Conservation (phyloP, 2,797 vertebrate genomes). For the Megaceryle alcyon region DNA sequence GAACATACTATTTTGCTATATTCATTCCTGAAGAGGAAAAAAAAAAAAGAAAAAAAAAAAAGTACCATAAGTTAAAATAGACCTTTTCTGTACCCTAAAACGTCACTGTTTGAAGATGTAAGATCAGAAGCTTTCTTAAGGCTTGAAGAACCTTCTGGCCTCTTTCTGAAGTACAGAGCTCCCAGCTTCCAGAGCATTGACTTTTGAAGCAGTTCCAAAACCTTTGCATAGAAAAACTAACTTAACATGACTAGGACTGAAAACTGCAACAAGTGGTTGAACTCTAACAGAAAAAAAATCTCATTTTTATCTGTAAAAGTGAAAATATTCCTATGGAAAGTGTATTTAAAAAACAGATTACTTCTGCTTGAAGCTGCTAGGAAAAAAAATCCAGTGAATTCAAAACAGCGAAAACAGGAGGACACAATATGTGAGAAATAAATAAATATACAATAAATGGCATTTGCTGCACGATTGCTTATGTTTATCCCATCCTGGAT, state of each 20-base stretch:
- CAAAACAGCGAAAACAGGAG: neutral
- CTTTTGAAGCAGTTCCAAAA: neutral
- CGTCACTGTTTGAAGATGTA: neutral
- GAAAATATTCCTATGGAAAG: neutral
- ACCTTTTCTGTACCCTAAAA: neutral
- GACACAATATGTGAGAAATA: neutral
- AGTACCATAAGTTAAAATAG: neutral
- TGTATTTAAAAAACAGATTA: neutral
- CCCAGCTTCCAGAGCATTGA: neutral
- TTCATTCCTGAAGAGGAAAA: neutral
- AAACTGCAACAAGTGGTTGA: neutral
- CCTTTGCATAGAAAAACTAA: neutral
- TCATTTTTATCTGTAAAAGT: neutral
- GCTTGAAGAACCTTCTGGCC: constrained; percentile 14
- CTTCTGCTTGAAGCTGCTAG: neutral
- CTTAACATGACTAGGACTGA: neutral
- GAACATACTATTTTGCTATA: neutral
- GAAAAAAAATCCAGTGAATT: neutral
- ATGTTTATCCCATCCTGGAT: neutral
- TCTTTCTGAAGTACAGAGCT: neutral
- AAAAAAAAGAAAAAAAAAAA: neutral
- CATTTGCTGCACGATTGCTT: neutral
- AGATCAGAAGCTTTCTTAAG: neutral
- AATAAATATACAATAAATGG: neutral
- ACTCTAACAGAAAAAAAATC: neutral